Conservation (phyloP, 2,113 vertebrate species). For the Aptenodytes patagonicus region DNA sequence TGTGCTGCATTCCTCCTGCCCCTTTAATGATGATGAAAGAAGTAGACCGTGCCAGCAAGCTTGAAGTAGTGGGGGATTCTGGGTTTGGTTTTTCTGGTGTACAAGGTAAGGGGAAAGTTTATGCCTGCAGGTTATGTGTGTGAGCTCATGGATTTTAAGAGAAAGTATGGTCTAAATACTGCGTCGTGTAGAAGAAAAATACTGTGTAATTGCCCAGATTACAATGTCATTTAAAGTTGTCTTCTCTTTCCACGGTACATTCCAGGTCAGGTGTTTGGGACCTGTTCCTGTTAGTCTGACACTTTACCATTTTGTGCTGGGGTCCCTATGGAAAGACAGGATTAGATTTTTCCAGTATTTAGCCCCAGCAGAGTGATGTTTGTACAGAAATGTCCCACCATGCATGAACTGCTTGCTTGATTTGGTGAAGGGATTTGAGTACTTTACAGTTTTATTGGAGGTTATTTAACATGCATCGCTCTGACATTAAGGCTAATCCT, state of each 20-base stretch:
- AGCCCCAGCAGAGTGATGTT: not conserved
- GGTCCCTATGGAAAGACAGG: not conserved
- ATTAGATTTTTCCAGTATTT: not conserved
- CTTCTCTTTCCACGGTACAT: not conserved
- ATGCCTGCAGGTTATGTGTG: accelerated
- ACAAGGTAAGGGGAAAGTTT: not conserved
- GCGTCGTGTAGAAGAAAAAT: accelerated
- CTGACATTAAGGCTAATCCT: not conserved
- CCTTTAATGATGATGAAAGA: not conserved
- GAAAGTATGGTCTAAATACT: not conserved
- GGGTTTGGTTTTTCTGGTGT: not conserved
- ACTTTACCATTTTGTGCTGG: not conserved
- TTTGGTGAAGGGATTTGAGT: not conserved
- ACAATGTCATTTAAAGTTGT: not conserved
- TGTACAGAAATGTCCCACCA: not conserved
- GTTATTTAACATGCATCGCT: not conserved
- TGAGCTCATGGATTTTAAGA: not conserved
- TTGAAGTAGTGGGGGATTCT: accelerated
- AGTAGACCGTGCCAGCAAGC: not conserved
- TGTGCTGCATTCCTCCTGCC: not conserved
- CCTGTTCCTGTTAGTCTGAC: not conserved
- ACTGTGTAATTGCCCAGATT: not conserved
- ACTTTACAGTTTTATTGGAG: accelerated
- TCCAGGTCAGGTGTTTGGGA: not conserved
- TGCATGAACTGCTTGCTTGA: not conserved